A percentile compares a stretch with the other conserved stretches of the same genome.
Evolutionary conservation across 2,888 invertebrate genomes (phyloP).

Genomic region (Byasa hedistus): DNA sequence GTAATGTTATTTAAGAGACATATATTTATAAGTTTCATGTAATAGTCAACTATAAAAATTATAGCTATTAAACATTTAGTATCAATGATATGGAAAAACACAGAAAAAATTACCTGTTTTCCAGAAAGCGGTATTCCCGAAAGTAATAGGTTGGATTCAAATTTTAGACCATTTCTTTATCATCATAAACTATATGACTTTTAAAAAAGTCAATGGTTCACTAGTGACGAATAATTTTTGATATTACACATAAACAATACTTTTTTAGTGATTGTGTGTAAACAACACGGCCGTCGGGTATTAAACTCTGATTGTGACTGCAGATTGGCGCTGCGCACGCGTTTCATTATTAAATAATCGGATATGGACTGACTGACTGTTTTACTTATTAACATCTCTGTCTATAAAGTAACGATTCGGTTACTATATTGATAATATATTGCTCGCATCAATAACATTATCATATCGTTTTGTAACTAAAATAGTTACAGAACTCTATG

Average conservation of each 20-base stretch:
- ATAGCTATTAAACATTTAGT: background rate
- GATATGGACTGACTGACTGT: background rate
- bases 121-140: background rate
- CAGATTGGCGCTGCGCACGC: slow-evolving; percentile 41
- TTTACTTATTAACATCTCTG: background rate
- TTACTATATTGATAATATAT: too few relatives aligned
- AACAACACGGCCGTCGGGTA: slow-evolving; percentile 2
- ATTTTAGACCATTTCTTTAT: background rate
- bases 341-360: slow-evolving; percentile 8
- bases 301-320: slow-evolving; percentile 46
- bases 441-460: too few relatives aligned
- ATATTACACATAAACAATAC: background rate
- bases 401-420: too few relatives aligned
- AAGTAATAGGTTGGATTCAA: background rate
- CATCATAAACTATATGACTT: background rate
- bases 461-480: too few relatives aligned
- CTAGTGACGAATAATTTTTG: background rate
- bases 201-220: background rate
- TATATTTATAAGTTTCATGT: too few relatives aligned
- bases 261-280: background rate
- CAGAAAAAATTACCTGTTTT: background rate
- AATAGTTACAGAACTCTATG: too few relatives aligned
- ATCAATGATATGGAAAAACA: background rate
- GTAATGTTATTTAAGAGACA: too few relatives aligned
- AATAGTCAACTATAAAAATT: background rate